Base-by-base conservation (phyloP, 1,140 invertebrate genomes). In the Oryctes rhinoceros region DNA sequence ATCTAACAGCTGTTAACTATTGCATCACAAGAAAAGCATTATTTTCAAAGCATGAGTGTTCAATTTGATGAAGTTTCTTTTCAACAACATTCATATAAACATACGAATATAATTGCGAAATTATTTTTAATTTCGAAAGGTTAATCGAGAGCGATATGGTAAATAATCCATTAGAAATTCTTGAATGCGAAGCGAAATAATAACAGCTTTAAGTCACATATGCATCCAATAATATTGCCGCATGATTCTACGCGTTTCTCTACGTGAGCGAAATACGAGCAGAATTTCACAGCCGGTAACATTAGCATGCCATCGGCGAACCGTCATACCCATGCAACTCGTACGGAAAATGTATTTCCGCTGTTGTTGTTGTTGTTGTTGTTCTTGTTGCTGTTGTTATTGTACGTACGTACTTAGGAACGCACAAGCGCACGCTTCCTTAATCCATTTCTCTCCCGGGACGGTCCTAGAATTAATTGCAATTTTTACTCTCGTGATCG, bases 351-450 rank as follows among this genome's bases (percentile, higher is more conserved):
- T 18, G 15, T 59, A 18, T 59, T 59, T 59, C 53, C 53, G 13
- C n/a, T 59, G 39, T 44, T 44, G 39, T 44, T 44, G 39, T 44
- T 44, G 39, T 44, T 44, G 9, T 44, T 44, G 9, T 44, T 44
- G 39, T 44, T 44, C 0, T 44, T 44, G 9, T 44, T 44, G 39
- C 0, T 44, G 39, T 44, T 44, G 9, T 44, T 44, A 44, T 44
- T 44, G 15, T 59, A 18, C 18, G 53, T 59, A 59, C 53, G n/a
- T 59, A 44, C 18, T 59, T 59, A 18, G 15, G 18, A 59, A 59
- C 53, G 53, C 53, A 59, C 53, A 59, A 59, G 15, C 53, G 53
- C 18, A 59, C 53, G 18, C 53, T 59, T 59, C 53, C 53, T 59
- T 59, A 59, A 59, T 59, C 18, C 53, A 59, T 59, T 59, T 59